Base-by-base conservation (phyloP, 2,888 invertebrate species). In the Cheilosia pagana region DNA sequence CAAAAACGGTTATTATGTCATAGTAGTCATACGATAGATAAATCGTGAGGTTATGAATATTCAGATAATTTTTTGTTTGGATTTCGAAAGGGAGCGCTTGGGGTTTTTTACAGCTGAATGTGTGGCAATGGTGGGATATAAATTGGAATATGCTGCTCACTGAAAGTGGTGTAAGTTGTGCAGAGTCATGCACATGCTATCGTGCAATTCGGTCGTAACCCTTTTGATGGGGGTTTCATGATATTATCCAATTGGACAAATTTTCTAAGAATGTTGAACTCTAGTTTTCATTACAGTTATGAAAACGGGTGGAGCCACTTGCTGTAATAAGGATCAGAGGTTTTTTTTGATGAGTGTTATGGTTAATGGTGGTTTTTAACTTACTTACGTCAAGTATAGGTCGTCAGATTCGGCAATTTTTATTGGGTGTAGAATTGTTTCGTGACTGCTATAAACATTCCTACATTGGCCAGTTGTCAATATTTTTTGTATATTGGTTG, bases 1-100 rank as follows among this genome's bases (percentile, higher is more conserved):
- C 59, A 52, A 41, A 70, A 63, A 79, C 45, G 48, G 52, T 59
- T 74, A 79, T 83, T 83, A 75, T 83, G 83, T 65, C 83, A 74
- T 74, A 62, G 23, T 70, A 62, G 23, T 55, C 57, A 39, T 67
- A 39, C 14, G 57, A 62, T 74, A 70, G 57, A 60, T 72, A 68
- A 74, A 70, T 79, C 74, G 79, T 83, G 83, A 75, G 57, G 68
- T 41, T 68, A 60, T 78, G 63, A 60, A 67, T 78, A 78, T 78
- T 50, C 23, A 50, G 23, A 25, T 60, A 23, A 41, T 53, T 12
- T 48, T 48, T 19, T 50, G 12, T 63, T 53, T 55, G 23, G 10
- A 39, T 76, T 74, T 53, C 59, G 39, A 59, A 71, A 71, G 71
- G 59, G 25, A 48, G 45, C 21, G 23, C 16, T 19, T 52, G 41